These are phyloP conservation scores for Dolichotis patagonum DNA, from an alignment of 2,113 vertebrate genomes.

Conservation along the genomic window DNA sequence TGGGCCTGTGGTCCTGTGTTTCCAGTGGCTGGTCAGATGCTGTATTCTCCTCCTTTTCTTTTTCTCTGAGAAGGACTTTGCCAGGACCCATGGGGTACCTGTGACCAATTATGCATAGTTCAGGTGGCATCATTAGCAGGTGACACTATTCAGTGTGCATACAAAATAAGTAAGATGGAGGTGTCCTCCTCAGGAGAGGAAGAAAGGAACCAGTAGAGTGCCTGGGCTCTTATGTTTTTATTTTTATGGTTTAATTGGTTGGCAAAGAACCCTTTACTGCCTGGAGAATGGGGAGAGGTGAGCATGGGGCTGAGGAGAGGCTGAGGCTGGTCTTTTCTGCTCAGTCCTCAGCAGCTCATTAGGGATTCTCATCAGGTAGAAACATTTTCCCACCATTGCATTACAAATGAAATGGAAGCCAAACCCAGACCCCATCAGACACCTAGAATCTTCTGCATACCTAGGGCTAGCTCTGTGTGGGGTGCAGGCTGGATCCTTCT, in stretches of 20 bases:
- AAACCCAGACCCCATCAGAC: background rate
- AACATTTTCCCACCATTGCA: slow-evolving; percentile 82
- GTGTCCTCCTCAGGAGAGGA: background rate
- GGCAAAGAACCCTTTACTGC: slow-evolving; percentile 22
- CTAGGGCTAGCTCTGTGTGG: background rate
- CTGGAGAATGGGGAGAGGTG: background rate
- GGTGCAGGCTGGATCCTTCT: background rate
- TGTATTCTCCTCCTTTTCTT: background rate
- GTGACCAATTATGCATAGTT: background rate
- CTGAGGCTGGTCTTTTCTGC: slow-evolving; percentile 38
- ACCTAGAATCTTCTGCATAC: background rate
- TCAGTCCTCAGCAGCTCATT: slow-evolving; percentile 66
- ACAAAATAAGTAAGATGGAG: background rate
- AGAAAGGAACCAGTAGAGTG: background rate
- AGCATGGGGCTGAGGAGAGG: slow-evolving; percentile 26
- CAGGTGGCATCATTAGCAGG: slow-evolving; percentile 41
- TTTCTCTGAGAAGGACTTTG: background rate
- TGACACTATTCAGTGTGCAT: background rate
- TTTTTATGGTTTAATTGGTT: slow-evolving; percentile 44
- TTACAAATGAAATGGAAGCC: slow-evolving; percentile 54
- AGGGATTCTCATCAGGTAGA: slow-evolving; percentile 83
- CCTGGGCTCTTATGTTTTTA: background rate
- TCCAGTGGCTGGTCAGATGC: background rate
- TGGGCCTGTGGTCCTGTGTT: background rate
- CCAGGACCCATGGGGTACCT: background rate